Percentiles rank a stretch among this genome's conserved stretches.
Evolutionary conservation across 1,140 invertebrate genomes (phyloP).

Genomic region (Nasonia giraulti): DNA sequence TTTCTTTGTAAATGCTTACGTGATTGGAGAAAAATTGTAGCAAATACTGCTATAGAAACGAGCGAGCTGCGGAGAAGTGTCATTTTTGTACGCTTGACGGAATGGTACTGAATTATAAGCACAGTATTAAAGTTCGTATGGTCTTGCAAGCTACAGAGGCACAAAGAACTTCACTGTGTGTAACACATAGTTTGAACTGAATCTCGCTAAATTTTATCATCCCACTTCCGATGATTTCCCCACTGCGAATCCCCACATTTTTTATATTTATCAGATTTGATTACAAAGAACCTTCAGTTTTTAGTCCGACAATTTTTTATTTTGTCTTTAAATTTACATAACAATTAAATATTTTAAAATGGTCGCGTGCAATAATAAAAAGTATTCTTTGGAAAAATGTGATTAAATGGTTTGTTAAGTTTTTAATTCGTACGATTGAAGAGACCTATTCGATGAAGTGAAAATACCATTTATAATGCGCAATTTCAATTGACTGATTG

Average conservation of each 20-base stretch:
- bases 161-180: conserved; percentile 6
- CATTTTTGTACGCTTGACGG: neutral
- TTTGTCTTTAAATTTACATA: too few species aligned
- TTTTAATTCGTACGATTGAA: too few species aligned
- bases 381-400: too few species aligned
- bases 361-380: too few species aligned
- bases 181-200: neutral
- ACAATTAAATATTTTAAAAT: too few species aligned
- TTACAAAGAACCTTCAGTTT: neutral
- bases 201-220: conserved; percentile 18
- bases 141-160: neutral
- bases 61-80: neutral
- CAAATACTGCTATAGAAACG: neutral
- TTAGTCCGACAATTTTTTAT: neutral
- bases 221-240: conserved; percentile 15
- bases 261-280: neutral
- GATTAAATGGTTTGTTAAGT: too few species aligned
- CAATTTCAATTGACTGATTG: too few species aligned
- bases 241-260: neutral
- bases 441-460: too few species aligned
- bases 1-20: neutral
- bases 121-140: neutral
- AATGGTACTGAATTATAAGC: neutral
- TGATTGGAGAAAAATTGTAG: neutral
- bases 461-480: too few species aligned